Percentiles rank a stretch among this genome's conserved stretches.
Conservation (phyloP, 2,888 invertebrate genomes). For the Cancer borealis region DNA sequence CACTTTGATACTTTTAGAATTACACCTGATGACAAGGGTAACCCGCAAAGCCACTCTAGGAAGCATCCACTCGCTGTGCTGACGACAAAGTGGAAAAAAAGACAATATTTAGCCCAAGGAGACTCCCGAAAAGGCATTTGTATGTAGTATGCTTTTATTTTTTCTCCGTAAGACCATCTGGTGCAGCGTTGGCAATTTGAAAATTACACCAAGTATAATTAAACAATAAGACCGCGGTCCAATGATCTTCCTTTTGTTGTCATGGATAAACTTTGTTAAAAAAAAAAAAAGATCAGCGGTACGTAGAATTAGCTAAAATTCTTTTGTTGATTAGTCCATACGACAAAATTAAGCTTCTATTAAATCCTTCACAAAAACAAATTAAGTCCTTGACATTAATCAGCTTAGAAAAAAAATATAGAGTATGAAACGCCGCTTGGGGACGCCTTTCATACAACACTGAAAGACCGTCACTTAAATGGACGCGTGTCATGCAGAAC, state of each 20-base stretch:
- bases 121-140: not conserved
- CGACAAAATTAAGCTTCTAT: not conserved
- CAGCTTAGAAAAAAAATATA: not conserved
- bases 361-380: not conserved
- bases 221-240: not conserved
- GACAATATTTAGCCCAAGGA: not conserved
- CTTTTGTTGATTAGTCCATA: not conserved
- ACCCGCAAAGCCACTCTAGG: not conserved
- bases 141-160: not conserved
- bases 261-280: not conserved
- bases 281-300: not conserved
- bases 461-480: not conserved
- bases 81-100: not conserved
- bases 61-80: not conserved
- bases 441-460: not conserved
- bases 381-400: not conserved
- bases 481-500: not conserved
- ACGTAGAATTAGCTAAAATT: not conserved
- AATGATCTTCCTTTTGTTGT: not conserved
- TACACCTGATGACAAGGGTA: not conserved
- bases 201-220: not conserved
- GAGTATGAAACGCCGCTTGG: not conserved
- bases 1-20: not conserved
- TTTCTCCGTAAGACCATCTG: not conserved
- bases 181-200: not conserved